These are phyloP conservation scores for Simalia tracyae DNA, from an alignment of 2,797 vertebrate genomes.

Conservation along the genomic window DNA sequence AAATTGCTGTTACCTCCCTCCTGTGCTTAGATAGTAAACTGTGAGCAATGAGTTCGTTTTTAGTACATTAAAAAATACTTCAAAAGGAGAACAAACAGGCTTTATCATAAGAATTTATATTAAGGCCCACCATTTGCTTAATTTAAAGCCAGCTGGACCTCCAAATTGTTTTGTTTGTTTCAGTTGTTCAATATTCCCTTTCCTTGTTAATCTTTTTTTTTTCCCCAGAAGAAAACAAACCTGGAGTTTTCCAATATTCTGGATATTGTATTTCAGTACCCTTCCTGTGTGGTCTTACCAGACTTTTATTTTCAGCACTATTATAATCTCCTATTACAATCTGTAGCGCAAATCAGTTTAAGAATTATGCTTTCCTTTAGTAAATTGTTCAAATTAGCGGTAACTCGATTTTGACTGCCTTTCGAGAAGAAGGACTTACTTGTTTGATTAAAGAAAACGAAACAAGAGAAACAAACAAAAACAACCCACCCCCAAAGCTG, in stretches of 20 bases:
- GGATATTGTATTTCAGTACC: slow-evolving; percentile 44
- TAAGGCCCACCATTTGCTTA: not conserved
- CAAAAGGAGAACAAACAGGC: not conserved
- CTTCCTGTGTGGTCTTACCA: slow-evolving; percentile 66
- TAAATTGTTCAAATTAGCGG: slow-evolving; percentile 53
- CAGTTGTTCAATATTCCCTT: slow-evolving; percentile 22
- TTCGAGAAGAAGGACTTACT: slow-evolving; percentile 30
- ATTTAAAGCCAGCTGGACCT: not conserved
- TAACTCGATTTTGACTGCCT: slow-evolving; percentile 44
- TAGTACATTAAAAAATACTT: not conserved
- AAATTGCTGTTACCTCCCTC: not conserved
- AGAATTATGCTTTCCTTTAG: slow-evolving; percentile 38
- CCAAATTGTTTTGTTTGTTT: not conserved
- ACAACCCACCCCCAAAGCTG: not conserved
- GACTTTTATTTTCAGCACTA: slow-evolving; percentile 37
- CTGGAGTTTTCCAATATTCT: not conserved
- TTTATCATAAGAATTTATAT: not conserved
- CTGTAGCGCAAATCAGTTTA: slow-evolving; percentile 59
- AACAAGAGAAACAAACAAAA: not conserved
- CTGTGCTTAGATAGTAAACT: not conserved
- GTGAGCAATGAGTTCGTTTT: not conserved
- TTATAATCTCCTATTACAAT: slow-evolving; percentile 52
- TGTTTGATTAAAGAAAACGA: not conserved
- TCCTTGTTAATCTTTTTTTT: not conserved
- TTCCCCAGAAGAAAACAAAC: not conserved